These are phyloP conservation scores for Nysson spinosus DNA, from an alignment of 2,888 invertebrate species.

Conservation along the genomic window DNA sequence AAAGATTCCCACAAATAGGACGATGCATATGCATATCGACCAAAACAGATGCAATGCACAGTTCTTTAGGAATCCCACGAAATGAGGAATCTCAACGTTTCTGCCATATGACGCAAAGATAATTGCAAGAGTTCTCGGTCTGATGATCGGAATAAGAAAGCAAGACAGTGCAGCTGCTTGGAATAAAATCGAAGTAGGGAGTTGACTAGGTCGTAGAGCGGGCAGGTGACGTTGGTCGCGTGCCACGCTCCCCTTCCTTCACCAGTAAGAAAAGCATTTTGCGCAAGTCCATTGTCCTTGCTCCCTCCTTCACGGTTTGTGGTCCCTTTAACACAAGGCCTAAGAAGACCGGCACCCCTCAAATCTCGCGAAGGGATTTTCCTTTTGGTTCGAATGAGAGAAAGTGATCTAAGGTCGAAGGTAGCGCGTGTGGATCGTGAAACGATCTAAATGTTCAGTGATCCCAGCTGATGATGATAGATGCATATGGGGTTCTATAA, in stretches of 20 bases:
- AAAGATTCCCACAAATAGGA: neutral
- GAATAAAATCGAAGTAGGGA: slow-evolving; percentile 68
- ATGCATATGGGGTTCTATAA: too few relatives aligned
- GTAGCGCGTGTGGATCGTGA: slow-evolving; percentile 33
- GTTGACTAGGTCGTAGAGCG: slow-evolving; percentile 57
- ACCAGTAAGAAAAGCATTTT: slow-evolving; percentile 73
- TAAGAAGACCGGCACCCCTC: slow-evolving; percentile 49
- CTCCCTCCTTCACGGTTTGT: slow-evolving; percentile 63
- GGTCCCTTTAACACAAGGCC: slow-evolving; percentile 67
- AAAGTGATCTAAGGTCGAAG: slow-evolving; percentile 20
- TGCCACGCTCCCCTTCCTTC: slow-evolving; percentile 69
- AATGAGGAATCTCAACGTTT: slow-evolving; percentile 70
- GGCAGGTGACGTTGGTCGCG: slow-evolving; percentile 77
- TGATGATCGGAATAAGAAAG: slow-evolving; percentile 64
- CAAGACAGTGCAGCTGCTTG: slow-evolving; percentile 68
- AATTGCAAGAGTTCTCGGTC: slow-evolving; percentile 68
- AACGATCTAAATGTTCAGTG: slow-evolving; percentile 30
- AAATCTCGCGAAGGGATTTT: slow-evolving; percentile 53
- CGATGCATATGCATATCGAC: slow-evolving; percentile 34
- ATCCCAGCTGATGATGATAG: slow-evolving; percentile 22
- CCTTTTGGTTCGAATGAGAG: slow-evolving; percentile 29
- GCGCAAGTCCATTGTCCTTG: slow-evolving; percentile 67
- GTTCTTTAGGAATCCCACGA: slow-evolving; percentile 43
- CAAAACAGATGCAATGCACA: slow-evolving; percentile 14
- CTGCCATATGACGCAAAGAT: slow-evolving; percentile 66